Evolutionary conservation across 2,113 vertebrate genomes (phyloP).

Genomic region (Phalacrocorax carbo): DNA sequence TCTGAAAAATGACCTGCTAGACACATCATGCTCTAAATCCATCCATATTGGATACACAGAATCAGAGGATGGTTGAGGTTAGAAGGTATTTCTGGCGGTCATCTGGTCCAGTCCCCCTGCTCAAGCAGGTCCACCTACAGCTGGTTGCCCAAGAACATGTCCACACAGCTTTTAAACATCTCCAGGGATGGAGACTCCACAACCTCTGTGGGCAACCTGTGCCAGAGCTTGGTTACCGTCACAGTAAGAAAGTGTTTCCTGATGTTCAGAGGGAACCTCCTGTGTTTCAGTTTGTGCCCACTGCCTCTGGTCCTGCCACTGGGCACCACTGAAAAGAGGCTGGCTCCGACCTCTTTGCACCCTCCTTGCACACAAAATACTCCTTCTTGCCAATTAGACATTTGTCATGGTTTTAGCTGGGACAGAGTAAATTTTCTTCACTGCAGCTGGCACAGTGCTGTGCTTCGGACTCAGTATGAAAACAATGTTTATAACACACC

Average conservation of each 20-base stretch:
- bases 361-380: neutral
- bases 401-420: no score
- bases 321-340: neutral
- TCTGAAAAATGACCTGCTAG: neutral
- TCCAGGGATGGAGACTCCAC: neutral
- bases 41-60: neutral
- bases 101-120: neutral
- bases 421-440: no score
- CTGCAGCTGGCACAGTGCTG: no score
- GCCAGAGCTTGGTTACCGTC: neutral
- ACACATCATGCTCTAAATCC: neutral
- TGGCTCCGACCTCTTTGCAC: neutral
- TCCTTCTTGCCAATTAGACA: neutral
- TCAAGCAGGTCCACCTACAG: neutral
- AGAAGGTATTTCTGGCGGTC: neutral
- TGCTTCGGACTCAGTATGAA: no score
- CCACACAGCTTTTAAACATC: neutral
- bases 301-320: neutral
- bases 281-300: neutral
- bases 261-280: neutral
- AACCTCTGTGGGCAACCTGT: neutral
- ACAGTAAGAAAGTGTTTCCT: neutral
- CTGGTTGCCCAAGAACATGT: neutral
- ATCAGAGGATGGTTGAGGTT: neutral
- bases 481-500: no score